phyloP scores from a whole-genome alignment of 2,888 invertebrate species.

The Iselma pallidipennis region DNA sequence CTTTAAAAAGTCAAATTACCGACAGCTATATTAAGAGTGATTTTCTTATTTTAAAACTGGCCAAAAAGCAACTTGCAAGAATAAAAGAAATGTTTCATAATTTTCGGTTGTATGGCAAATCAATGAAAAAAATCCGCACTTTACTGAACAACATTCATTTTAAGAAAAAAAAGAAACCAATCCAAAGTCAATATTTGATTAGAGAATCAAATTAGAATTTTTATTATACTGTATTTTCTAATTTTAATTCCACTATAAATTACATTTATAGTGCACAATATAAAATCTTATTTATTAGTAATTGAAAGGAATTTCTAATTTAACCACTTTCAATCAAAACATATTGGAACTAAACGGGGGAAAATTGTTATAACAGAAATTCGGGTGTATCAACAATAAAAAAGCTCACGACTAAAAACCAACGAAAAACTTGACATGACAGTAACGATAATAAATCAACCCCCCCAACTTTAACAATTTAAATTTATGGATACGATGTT shows the following conservation, averaged over 20 bases:
- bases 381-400: not conserved
- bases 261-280: not conserved
- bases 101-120: too few relatives aligned
- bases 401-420: not conserved
- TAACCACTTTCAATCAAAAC: too few relatives aligned
- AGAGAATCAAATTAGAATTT: not conserved
- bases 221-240: not conserved
- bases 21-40: too few relatives aligned
- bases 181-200: not conserved
- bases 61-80: too few relatives aligned
- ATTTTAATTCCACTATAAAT: not conserved
- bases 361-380: not conserved
- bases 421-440: not conserved
- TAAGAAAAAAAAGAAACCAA: not conserved
- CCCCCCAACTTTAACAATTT: slow-evolving; percentile 14
- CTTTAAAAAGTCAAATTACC: too few relatives aligned
- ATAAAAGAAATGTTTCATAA: too few relatives aligned
- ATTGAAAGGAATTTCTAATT: too few relatives aligned
- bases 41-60: too few relatives aligned
- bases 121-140: too few relatives aligned
- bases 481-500: slow-evolving; percentile 17
- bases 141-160: too few relatives aligned
- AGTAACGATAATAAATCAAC: slow-evolving; percentile 13
- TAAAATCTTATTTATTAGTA: too few relatives aligned
- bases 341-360: too few relatives aligned